Conservation (phyloP, 2,888 invertebrate genomes). For the Dicranocentrus wangi region DNA sequence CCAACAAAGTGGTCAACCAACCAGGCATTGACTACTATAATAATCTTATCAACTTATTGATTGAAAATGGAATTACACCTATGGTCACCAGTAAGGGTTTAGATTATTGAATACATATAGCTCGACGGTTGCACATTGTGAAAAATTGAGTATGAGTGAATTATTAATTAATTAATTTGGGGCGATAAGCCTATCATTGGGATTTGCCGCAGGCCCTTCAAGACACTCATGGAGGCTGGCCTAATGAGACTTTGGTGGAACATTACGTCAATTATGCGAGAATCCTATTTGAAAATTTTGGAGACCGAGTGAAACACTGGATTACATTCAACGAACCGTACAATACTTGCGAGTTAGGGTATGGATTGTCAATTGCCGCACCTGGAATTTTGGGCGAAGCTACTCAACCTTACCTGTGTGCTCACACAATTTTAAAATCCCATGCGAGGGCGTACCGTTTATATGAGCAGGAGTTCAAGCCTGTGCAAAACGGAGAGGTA, state of each 20-base stretch:
- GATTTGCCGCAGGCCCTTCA: slow-evolving; percentile 78
- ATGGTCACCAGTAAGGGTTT: slow-evolving; percentile 76
- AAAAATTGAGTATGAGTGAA: no score
- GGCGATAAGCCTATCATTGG: no score
- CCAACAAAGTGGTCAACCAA: slow-evolving; percentile 80
- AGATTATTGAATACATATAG: no score
- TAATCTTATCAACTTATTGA: slow-evolving; percentile 82
- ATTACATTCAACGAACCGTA: slow-evolving; percentile 71
- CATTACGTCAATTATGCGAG: slow-evolving; percentile 68
- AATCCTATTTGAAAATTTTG: slow-evolving; percentile 65
- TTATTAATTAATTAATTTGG: no score
- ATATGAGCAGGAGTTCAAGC: slow-evolving; percentile 78
- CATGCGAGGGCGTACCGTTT: slow-evolving; percentile 81
- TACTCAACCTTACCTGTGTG: slow-evolving; percentile 74
- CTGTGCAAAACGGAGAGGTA: slow-evolving; percentile 66
- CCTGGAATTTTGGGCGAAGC: slow-evolving; percentile 73
- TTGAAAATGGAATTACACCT: slow-evolving; percentile 79
- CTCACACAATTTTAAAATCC: slow-evolving; percentile 79
- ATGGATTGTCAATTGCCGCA: slow-evolving; percentile 75
- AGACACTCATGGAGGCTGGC: slow-evolving; percentile 74
- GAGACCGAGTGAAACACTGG: slow-evolving; percentile 71
- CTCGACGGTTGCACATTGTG: no score
- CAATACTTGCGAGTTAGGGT: slow-evolving; percentile 62
- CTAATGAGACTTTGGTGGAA: slow-evolving; percentile 60
- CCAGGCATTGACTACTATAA: slow-evolving; percentile 85